Evolutionary conservation across 2,888 invertebrate species (phyloP).

Genomic region (Brenthis ino): DNA sequence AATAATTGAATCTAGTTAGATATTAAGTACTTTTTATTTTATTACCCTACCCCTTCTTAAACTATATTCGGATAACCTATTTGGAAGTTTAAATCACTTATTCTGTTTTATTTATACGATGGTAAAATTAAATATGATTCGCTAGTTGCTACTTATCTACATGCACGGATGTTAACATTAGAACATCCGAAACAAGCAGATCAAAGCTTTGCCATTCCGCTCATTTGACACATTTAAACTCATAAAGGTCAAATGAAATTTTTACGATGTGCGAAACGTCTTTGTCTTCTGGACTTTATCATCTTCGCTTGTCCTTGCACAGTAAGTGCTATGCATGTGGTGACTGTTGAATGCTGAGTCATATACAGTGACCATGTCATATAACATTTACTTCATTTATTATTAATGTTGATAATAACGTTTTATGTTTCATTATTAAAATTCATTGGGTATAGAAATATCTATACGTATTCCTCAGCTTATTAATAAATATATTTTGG

Average conservation of each 20-base stretch:
- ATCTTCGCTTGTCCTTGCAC: conserved; percentile 29
- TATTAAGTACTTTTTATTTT: too few relatives aligned
- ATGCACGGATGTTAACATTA: conserved; percentile 20
- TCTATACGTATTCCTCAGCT: too few relatives aligned
- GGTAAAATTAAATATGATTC: neutral
- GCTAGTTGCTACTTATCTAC: neutral
- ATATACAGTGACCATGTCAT: neutral
- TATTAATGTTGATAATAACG: neutral
- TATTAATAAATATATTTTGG: too few relatives aligned
- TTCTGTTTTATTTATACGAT: neutral
- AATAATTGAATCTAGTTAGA: too few relatives aligned
- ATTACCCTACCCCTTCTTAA: too few relatives aligned
- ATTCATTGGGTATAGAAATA: too few relatives aligned
- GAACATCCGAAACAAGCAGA: conserved; percentile 62
- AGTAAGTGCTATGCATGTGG: conserved; percentile 8
- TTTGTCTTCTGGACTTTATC: conserved; percentile 37
- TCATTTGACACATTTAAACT: conserved; percentile 54
- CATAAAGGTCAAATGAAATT: conserved; percentile 43
- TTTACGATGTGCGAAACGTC: conserved; percentile 40
- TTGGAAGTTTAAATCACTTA: neutral
- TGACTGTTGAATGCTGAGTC: conserved; percentile 11
- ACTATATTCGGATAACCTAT: too few relatives aligned
- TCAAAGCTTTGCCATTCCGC: conserved; percentile 63
- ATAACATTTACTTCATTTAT: neutral
- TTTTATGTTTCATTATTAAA: neutral